These are phyloP conservation scores for Nematopogon swammerdamellus DNA, from an alignment of 2,888 invertebrate species.

Conservation along the genomic window DNA sequence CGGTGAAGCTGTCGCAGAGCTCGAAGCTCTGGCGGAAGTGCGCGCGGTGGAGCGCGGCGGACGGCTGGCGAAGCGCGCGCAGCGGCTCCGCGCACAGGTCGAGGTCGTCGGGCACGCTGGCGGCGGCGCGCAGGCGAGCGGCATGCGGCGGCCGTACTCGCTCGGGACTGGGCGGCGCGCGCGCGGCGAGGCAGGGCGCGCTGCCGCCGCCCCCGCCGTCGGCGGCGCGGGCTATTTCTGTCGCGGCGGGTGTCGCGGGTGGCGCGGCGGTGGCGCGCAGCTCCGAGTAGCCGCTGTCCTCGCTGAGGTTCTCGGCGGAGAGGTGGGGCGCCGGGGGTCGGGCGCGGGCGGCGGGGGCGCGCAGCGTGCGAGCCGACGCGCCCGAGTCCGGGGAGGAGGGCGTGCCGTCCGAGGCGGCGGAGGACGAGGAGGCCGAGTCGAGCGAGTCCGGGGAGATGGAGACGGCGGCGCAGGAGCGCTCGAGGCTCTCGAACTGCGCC, in stretches of 20 bases:
- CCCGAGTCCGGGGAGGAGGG: constrained; percentile 48
- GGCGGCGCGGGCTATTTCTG: constrained; percentile 31
- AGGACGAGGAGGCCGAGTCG: constrained; percentile 45
- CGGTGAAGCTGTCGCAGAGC: constrained; percentile 49
- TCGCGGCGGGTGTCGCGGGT: constrained; percentile 22
- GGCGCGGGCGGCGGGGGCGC: constrained; percentile 14
- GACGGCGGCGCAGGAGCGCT: constrained; percentile 54
- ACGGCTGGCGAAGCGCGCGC: constrained; percentile 15
- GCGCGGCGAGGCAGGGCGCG: constrained; percentile 33
- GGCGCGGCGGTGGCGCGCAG: constrained; percentile 34
- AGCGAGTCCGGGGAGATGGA: constrained; percentile 44
- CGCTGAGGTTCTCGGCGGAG: constrained; percentile 75
- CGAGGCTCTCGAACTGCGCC: constrained; percentile 81
- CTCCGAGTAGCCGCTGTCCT: constrained; percentile 77
- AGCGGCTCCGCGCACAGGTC: constrained; percentile 56
- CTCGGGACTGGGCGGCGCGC: constrained; percentile 26
- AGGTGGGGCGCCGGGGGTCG: constrained; percentile 43
- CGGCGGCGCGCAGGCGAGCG: constrained; percentile 31
- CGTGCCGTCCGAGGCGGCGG: constrained; percentile 33
- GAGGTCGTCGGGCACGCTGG: constrained; percentile 65
- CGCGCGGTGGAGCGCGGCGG: constrained; percentile 33
- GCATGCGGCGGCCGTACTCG: constrained; percentile 30
- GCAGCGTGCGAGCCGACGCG: constrained; percentile 40
- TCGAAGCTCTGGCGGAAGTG: constrained; percentile 47
- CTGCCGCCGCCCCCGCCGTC: constrained; percentile 29